A percentile compares a stretch with the other conserved stretches of the same genome.
phyloP scores from a whole-genome alignment of 2,888 invertebrate genomes.

The Panorpa germanica region DNA sequence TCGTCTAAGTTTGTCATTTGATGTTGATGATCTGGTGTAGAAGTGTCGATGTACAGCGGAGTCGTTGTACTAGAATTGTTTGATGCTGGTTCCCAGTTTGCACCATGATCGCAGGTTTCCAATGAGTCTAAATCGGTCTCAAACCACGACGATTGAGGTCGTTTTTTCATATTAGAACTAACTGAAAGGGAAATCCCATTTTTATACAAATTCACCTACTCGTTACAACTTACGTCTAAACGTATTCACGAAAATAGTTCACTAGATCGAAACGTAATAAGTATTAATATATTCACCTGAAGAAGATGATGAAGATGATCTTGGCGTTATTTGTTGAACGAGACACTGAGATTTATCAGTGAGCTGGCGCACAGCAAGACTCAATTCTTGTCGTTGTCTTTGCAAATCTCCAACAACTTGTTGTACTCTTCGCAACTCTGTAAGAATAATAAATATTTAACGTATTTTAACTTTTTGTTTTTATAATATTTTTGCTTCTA shows the following conservation, averaged over 20 bases:
- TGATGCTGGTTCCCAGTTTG: conserved; percentile 23
- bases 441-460: conserved; percentile 1
- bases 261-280: too few species aligned
- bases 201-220: background rate
- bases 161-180: conserved; percentile 27
- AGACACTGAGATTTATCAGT: conserved; percentile 63
- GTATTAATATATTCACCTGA: conserved; percentile 9
- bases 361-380: conserved; percentile 66
- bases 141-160: conserved; percentile 55
- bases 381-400: conserved; percentile 68
- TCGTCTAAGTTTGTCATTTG: too few species aligned
- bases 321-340: conserved; percentile 30
- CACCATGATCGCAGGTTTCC: conserved; percentile 50
- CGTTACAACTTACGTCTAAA: too few species aligned
- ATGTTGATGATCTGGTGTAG: too few species aligned
- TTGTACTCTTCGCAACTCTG: conserved; percentile 67
- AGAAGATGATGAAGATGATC: conserved; percentile 6
- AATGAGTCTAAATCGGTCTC: conserved; percentile 83
- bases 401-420: conserved; percentile 70
- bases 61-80: conserved; percentile 21
- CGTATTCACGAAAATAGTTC: too few species aligned
- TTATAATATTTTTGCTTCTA: background rate
- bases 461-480: background rate
- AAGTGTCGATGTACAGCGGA: conserved; percentile 54
- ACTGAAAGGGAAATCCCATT: conserved; percentile 13